Percentiles rank a stretch among this genome's conserved stretches.
These are phyloP conservation scores for Sturnira hondurensis DNA, from an alignment of 2,113 vertebrate species.

Conservation along the genomic window DNA sequence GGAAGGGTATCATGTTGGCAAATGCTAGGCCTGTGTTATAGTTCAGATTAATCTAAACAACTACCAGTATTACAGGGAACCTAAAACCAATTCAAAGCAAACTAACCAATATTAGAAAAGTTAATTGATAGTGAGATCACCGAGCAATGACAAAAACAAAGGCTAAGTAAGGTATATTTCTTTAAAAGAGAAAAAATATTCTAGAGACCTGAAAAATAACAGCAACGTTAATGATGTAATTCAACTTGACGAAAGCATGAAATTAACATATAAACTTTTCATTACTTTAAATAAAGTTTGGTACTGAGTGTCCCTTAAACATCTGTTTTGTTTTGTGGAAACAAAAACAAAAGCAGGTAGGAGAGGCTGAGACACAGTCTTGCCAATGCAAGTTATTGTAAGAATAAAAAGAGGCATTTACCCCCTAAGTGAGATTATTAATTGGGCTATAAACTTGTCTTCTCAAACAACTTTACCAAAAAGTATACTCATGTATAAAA, in stretches of 20 bases:
- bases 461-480: not conserved
- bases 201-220: conserved; percentile 19
- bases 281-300: not conserved
- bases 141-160: not conserved
- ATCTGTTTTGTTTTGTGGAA: not conserved
- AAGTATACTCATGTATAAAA: not conserved
- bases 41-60: conserved; percentile 57
- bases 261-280: not conserved
- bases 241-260: conserved; percentile 40
- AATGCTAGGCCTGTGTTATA: not conserved
- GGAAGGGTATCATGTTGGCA: not conserved
- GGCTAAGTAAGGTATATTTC: not conserved
- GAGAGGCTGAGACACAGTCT: too few species aligned
- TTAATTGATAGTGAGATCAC: not conserved
- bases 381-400: too few species aligned
- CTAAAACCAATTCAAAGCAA: conserved; percentile 39
- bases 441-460: not conserved
- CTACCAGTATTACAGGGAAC: conserved; percentile 51
- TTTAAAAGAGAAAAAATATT: conserved; percentile 3
- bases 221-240: conserved; percentile 40
- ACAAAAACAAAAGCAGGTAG: too few species aligned
- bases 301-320: not conserved
- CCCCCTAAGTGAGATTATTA: not conserved
- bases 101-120: conserved; percentile 35
- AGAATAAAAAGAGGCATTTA: not conserved